Percentiles rank a stretch among this genome's conserved stretches.
Conservation (phyloP, 23 tunicate genomes). For the Diplosoma virens region DNA sequence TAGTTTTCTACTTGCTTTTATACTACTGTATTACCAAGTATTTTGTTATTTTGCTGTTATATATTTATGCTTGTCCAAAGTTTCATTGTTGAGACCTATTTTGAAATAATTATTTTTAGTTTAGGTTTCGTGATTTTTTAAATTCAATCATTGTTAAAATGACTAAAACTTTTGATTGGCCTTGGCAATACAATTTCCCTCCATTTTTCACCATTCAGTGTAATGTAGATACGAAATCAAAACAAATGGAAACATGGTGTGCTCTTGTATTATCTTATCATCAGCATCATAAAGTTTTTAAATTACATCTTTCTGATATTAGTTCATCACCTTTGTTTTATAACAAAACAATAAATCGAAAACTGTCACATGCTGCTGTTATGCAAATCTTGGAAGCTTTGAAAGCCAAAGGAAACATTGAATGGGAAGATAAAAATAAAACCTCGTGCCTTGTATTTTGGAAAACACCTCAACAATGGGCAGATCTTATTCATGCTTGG, state of each 20-base stretch:
- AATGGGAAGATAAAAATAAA: constrained; percentile 76
- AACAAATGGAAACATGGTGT: constrained; percentile 92
- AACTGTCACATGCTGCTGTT: constrained; percentile 41
- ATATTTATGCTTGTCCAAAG: no score
- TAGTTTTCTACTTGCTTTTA: no score
- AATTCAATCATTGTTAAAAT: neutral
- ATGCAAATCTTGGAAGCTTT: constrained; percentile 56
- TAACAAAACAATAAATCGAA: constrained; percentile 72
- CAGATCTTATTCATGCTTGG: constrained; percentile 74
- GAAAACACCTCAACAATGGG: constrained; percentile 79
- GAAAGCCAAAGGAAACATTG: constrained; percentile 69
- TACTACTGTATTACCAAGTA: no score
- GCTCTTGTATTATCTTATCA: constrained; percentile 53
- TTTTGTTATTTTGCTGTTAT: no score
- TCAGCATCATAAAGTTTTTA: constrained; percentile 49
- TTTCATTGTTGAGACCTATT: no score
- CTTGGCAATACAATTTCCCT: constrained; percentile 95
- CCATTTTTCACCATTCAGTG: constrained; percentile 89
- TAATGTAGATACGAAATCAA: constrained; percentile 79
- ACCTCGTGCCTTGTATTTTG: constrained; percentile 71
- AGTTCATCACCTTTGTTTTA: constrained; percentile 48
- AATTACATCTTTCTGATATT: constrained; percentile 54
- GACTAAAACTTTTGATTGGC: constrained; percentile 59
- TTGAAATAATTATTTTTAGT: no score
- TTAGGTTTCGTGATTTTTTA: no score